Evolutionary conservation across 1,140 invertebrate species (phyloP).

Genomic region (Trichonephila clavata): DNA sequence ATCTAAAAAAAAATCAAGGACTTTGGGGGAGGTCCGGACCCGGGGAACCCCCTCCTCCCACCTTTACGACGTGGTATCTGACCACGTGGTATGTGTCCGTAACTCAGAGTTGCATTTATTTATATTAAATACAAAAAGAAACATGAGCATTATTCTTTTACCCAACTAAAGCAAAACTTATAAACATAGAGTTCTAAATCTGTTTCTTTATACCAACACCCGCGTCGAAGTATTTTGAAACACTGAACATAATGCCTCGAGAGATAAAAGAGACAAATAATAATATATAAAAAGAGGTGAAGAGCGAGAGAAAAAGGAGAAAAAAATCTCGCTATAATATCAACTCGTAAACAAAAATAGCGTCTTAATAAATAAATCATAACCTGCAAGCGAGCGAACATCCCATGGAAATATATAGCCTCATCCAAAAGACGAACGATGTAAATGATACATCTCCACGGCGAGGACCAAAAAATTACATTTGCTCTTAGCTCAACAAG

Average conservation of each 20-base stretch:
- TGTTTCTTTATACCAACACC: too few relatives aligned
- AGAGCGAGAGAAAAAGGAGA: not conserved
- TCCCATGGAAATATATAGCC: conserved; percentile 19
- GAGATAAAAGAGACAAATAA: conserved; percentile 1
- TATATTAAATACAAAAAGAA: too few relatives aligned
- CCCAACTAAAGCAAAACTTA: too few relatives aligned
- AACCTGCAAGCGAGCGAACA: conserved; percentile 15
- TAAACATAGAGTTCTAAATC: too few relatives aligned
- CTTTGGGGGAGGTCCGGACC: too few relatives aligned
- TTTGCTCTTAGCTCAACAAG: conserved; percentile 58
- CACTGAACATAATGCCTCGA: not conserved
- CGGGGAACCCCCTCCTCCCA: too few relatives aligned
- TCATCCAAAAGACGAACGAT: conserved; percentile 20
- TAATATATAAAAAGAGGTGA: not conserved
- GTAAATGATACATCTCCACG: conserved; percentile 63
- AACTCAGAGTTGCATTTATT: too few relatives aligned
- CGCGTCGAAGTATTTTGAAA: not conserved
- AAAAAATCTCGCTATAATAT: not conserved
- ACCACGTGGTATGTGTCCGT: too few relatives aligned
- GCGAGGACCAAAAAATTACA: conserved; percentile 55
- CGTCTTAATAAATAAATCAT: conserved; percentile 63
- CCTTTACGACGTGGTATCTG: too few relatives aligned
- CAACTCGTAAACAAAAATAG: conserved; percentile 60
- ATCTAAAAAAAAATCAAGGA: too few relatives aligned
- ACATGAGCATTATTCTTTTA: too few relatives aligned